Percentiles rank a stretch among this genome's conserved stretches.
These are phyloP conservation scores for Cebus imitator DNA, from an alignment of 2,113 vertebrate species.

Conservation along the genomic window DNA sequence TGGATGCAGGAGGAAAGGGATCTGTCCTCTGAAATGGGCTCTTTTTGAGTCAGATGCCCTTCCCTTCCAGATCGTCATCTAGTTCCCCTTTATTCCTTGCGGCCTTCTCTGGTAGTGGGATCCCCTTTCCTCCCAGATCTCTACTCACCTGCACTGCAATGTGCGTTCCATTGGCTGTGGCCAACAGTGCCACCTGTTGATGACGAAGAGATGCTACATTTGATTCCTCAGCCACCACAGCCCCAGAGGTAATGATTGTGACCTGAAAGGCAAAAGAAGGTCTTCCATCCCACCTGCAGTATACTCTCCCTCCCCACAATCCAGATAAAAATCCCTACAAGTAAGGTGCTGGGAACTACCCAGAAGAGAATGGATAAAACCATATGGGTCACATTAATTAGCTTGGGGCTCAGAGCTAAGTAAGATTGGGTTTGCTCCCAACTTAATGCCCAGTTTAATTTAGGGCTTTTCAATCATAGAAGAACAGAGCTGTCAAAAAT, in stretches of 20 bases:
- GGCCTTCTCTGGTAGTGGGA: not conserved
- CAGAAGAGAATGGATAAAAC: not conserved
- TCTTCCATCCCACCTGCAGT: not conserved
- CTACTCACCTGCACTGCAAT: constrained; percentile 85
- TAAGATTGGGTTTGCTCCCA: not conserved
- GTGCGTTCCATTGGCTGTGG: constrained; percentile 82
- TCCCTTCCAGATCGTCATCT: not conserved
- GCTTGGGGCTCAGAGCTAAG: not conserved
- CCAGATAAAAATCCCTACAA: not conserved
- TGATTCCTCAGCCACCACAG: constrained; percentile 75
- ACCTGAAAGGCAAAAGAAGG: constrained; percentile 76
- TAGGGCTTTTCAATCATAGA: not conserved
- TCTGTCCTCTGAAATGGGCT: not conserved
- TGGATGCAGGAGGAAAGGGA: not conserved
- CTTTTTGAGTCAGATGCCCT: not conserved
- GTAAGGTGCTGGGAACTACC: not conserved
- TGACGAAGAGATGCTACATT: constrained; percentile 74
- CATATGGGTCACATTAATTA: not conserved
- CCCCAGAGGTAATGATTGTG: constrained; percentile 83
- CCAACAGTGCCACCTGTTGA: constrained; percentile 87
- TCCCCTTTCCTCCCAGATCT: not conserved
- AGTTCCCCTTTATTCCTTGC: not conserved
- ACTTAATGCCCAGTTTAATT: not conserved
- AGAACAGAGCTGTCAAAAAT: not conserved
- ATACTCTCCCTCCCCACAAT: not conserved